Conservation (phyloP, 64 coral and sea anemone species). For the Montipora sp. region DNA sequence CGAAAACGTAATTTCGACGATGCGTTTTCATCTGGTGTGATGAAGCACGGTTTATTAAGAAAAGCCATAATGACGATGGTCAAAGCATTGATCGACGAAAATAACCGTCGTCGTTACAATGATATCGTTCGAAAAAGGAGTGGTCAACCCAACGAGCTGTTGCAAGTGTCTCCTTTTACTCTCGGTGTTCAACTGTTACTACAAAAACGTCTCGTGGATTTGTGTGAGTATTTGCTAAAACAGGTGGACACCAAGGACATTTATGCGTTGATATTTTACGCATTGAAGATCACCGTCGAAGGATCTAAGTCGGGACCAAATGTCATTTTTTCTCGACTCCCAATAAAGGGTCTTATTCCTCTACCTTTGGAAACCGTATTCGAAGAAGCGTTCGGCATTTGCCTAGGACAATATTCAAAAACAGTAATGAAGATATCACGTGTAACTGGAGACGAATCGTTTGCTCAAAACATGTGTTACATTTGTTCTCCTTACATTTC, state of each 20-base stretch:
- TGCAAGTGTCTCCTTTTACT: not conserved
- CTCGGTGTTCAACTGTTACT: not conserved
- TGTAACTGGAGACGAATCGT: not conserved
- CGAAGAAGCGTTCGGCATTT: not conserved
- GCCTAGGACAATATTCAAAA: not conserved
- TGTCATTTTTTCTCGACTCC: not conserved
- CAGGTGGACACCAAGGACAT: not conserved
- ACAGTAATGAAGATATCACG: not conserved
- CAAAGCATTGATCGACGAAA: not conserved
- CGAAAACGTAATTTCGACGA: not conserved
- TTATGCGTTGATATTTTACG: not conserved
- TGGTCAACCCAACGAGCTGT: not conserved
- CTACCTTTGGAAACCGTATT: not conserved
- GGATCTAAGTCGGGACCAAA: not conserved
- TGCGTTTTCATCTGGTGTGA: not conserved
- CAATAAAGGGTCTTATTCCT: not conserved
- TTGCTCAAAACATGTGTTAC: not conserved
- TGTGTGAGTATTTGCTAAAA: not conserved
- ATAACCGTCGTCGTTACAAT: not conserved
- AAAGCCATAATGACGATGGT: not conserved
- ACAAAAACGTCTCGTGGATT: not conserved
- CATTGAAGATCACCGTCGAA: not conserved
- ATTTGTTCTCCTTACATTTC: rapidly evolving
- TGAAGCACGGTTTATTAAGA: not conserved
- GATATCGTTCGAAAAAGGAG: not conserved